Evolutionary conservation across 2,113 vertebrate genomes (phyloP).

Genomic region (Caracal caracal): DNA sequence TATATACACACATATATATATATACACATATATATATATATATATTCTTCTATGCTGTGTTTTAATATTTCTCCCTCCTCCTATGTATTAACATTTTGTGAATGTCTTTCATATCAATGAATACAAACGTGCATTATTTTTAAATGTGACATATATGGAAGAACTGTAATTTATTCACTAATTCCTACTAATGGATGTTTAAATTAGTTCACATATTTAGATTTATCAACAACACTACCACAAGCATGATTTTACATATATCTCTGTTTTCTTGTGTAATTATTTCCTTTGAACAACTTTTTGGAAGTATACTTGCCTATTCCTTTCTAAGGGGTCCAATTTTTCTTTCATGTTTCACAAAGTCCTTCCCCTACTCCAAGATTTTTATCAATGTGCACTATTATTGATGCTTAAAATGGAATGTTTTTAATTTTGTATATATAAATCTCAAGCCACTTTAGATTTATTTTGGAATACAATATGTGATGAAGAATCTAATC

Average conservation of each 20-base stretch:
- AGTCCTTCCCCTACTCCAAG: background rate
- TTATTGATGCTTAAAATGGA: background rate
- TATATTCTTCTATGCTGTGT: background rate
- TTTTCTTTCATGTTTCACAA: background rate
- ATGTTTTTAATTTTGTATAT: background rate
- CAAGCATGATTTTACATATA: background rate
- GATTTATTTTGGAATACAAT: background rate
- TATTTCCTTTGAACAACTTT: background rate
- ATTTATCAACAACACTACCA: background rate
- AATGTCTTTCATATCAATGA: background rate
- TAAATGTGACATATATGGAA: background rate
- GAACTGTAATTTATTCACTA: background rate
- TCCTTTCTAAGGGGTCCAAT: background rate
- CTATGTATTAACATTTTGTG: background rate
- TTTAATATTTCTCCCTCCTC: background rate
- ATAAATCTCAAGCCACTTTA: background rate
- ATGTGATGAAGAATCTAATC: background rate
- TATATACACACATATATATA: no score
- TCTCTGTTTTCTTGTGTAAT: background rate
- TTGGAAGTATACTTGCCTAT: background rate
- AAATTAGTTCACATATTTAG: constrained; percentile 8
- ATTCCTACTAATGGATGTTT: background rate
- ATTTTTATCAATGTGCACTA: background rate
- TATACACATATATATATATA: no score
- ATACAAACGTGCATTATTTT: background rate